A percentile compares a stretch with the other conserved stretches of the same genome.
Conservation (phyloP, 2,797 vertebrate genomes). For the Melanotaenia trifasciata region DNA sequence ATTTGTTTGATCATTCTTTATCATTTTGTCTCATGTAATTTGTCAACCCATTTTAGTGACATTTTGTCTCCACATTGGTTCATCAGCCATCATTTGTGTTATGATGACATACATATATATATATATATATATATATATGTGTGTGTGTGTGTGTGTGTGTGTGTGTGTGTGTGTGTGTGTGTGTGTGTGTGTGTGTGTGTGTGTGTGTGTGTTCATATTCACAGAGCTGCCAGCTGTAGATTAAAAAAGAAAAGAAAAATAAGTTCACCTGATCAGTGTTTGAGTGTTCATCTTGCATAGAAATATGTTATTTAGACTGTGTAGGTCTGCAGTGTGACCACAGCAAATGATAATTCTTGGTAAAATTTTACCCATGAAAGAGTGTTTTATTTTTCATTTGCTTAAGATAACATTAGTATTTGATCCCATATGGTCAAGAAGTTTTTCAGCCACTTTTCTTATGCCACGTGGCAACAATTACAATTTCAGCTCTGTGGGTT, state of each 20-base stretch:
- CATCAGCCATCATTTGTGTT: too few relatives aligned
- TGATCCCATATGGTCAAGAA: slow-evolving; percentile 12
- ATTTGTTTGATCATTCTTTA: too few relatives aligned
- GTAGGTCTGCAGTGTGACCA: slow-evolving; percentile 10
- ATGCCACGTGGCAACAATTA: slow-evolving; percentile 18
- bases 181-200: too few relatives aligned
- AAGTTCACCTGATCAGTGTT: slow-evolving; percentile 45
- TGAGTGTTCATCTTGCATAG: slow-evolving; percentile 25
- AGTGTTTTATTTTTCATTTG: slow-evolving; percentile 25
- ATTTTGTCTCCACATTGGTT: too few relatives aligned
- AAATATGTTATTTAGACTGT: slow-evolving; percentile 35
- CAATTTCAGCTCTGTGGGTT: slow-evolving; percentile 14
- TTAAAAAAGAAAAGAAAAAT: slow-evolving; percentile 26
- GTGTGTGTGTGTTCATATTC: too few relatives aligned
- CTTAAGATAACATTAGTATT: slow-evolving; percentile 19
- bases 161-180: too few relatives aligned
- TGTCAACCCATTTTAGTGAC: too few relatives aligned
- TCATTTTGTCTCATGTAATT: too few relatives aligned
- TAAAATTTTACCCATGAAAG: slow-evolving; percentile 30
- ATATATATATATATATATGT: too few relatives aligned
- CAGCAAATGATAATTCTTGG: slow-evolving; percentile 3
- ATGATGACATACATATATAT: too few relatives aligned
- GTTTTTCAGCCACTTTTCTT: slow-evolving; percentile 19
- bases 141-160: too few relatives aligned
- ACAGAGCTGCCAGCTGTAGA: slow-evolving; percentile 17